Conservation (phyloP, 1,140 invertebrate genomes). For the Galleria mellonella region DNA sequence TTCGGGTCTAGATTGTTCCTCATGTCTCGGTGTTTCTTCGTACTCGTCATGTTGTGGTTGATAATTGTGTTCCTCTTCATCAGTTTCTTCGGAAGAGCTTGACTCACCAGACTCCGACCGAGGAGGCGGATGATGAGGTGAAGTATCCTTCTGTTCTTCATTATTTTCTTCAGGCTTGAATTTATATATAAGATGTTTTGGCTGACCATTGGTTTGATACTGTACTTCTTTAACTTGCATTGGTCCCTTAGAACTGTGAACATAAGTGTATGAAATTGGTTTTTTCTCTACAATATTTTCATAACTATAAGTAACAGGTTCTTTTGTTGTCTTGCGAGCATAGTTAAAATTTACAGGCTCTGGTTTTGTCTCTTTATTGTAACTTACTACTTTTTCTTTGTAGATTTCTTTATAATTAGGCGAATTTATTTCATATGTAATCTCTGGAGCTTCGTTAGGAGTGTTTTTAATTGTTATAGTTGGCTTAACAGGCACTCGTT, state of each 20-base stretch:
- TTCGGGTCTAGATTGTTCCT: slow-evolving; percentile 6
- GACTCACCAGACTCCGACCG: slow-evolving; percentile 14
- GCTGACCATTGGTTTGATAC: slow-evolving; percentile 27
- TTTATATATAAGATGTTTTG: slow-evolving; percentile 43
- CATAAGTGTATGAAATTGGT: slow-evolving; percentile 13
- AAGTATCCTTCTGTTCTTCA: slow-evolving; percentile 17
- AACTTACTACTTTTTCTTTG: slow-evolving; percentile 45
- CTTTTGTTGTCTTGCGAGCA: slow-evolving; percentile 32
- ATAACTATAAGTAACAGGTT: slow-evolving; percentile 40
- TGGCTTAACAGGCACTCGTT: slow-evolving; percentile 18
- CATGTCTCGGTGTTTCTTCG: slow-evolving; percentile 10
- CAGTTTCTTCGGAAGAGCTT: slow-evolving; percentile 12
- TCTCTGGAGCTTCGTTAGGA: slow-evolving; percentile 36
- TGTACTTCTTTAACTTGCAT: slow-evolving; percentile 25
- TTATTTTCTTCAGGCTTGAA: slow-evolving; percentile 31
- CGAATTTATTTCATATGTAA: slow-evolving; percentile 47
- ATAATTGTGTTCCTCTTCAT: slow-evolving; percentile 12
- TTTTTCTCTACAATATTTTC: slow-evolving; percentile 23
- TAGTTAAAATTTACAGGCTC: slow-evolving; percentile 47
- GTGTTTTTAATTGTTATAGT: slow-evolving; percentile 23
- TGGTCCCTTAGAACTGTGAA: slow-evolving; percentile 21
- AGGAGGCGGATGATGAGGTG: slow-evolving; percentile 2
- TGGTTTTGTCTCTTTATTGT: slow-evolving; percentile 50
- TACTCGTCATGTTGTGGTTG: neutral
- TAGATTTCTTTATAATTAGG: slow-evolving; percentile 57